These are phyloP conservation scores for Pemphigus obesinymphae DNA, from an alignment of 1,140 invertebrate species.

Conservation along the genomic window DNA sequence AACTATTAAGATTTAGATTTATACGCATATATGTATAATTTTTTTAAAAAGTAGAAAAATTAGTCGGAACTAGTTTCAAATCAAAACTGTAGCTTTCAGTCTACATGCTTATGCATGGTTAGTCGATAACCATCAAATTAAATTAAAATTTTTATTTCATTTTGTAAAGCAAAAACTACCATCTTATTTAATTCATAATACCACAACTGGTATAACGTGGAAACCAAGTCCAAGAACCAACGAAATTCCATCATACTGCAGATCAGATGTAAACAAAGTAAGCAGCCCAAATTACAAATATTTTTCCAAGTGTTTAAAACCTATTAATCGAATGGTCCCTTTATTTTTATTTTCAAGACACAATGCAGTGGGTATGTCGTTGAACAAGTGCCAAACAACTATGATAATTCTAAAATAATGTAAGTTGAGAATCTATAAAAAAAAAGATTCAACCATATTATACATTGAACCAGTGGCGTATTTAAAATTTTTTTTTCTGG, in stretches of 20 bases:
- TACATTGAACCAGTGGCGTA: too few species aligned
- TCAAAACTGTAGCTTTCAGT: too few species aligned
- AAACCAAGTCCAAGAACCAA: background rate
- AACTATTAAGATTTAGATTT: too few species aligned
- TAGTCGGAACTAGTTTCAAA: too few species aligned
- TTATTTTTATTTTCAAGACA: background rate
- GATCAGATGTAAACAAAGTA: background rate
- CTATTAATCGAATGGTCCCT: background rate
- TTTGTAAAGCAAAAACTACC: conserved; percentile 31
- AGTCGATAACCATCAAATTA: too few species aligned
- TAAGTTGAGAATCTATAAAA: background rate
- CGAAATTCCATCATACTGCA: background rate
- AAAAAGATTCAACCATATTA: background rate
- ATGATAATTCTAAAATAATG: conserved; percentile 16
- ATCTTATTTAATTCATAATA: background rate
- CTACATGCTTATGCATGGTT: too few species aligned
- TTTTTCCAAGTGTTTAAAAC: too few species aligned
- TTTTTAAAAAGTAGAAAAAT: too few species aligned
- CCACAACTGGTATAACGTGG: background rate
- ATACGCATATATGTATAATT: too few species aligned
- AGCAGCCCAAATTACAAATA: too few species aligned
- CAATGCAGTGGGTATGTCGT: background rate
- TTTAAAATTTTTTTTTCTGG: too few species aligned
- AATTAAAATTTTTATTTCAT: background rate
- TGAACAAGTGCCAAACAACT: conserved; percentile 23